Evolutionary conservation across 1,140 invertebrate species (phyloP), one percentile per base, ranked within the genome.

Genomic region (Conopomorpha cramerella): DNA sequence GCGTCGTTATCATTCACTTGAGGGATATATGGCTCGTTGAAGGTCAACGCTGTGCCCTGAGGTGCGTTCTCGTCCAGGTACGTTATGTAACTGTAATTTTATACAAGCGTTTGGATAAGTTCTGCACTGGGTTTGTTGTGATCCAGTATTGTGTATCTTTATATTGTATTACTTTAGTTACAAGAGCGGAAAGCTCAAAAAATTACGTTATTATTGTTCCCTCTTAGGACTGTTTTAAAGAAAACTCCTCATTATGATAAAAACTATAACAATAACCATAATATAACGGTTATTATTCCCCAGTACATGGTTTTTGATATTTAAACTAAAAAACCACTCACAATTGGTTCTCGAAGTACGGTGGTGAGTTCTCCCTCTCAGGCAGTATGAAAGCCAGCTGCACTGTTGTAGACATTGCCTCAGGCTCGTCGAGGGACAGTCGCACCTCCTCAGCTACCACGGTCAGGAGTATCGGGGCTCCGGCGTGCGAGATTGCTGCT

Each of bases 381-480:
- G 86, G 87, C 16, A 92, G 76, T 30, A 93, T 83, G 30, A 93
- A 83, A 10, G 89, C 90, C 36, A 93, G 77, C 52, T 89, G 86
- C 0, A 90, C 88, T 0, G 87, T 85, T 0, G 87, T 84, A 10
- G 89, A 88, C 74, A 89, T 86, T 2, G 88, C 86, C 31, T 87
- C 84, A 10, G 87, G 86, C 57, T 91, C 87, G 34, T 87, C 83
- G 49, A 81, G 76, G 43, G 80, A 77, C 47, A 84, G 45, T 55
- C 84, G 66, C 76, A 93, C 85, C 73, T 94, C 92, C 60, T 93
- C 90, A 8, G 92, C 92, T 15, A 92, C 84, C 13, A 94, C 85
- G 2, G 86, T 91, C 23, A 94, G 78, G 19, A 92, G 78, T 28
- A 94, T 86, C 8, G 91, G 91, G 37, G 90, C 84, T 26, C 88